These are phyloP conservation scores for Ctenicera cuprea DNA, from an alignment of 2,888 invertebrate genomes.

Conservation along the genomic window DNA sequence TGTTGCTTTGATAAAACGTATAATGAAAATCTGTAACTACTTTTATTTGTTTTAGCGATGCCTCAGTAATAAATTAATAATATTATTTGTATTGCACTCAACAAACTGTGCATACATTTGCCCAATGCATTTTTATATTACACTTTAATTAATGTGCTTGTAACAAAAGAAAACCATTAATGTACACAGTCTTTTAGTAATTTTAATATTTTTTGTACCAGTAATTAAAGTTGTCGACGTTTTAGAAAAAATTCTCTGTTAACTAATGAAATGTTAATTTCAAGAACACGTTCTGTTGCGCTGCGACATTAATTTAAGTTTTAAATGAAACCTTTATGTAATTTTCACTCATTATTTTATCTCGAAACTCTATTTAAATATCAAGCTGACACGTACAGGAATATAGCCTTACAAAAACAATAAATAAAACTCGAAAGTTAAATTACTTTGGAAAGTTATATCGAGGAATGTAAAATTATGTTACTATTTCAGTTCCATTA, in stretches of 20 bases:
- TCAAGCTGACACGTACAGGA: constrained; percentile 49
- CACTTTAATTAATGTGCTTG: too few relatives aligned
- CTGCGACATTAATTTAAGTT: constrained; percentile 63
- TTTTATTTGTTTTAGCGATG: too few relatives aligned
- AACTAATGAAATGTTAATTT: constrained; percentile 60
- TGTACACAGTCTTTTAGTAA: background rate
- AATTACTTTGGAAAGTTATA: constrained; percentile 52
- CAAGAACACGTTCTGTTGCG: constrained; percentile 57
- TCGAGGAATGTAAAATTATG: constrained; percentile 46
- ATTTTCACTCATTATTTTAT: constrained; percentile 60
- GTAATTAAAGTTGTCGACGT: constrained; percentile 41
- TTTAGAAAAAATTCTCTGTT: constrained; percentile 44
- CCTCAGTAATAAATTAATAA: too few relatives aligned
- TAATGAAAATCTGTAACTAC: too few relatives aligned
- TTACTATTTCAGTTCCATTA: constrained; percentile 36
- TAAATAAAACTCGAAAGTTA: constrained; percentile 54
- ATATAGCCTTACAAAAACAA: constrained; percentile 48
- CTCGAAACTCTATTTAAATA: constrained; percentile 52
- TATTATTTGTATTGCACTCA: too few relatives aligned
- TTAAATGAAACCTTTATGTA: constrained; percentile 62
- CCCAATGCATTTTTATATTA: too few relatives aligned
- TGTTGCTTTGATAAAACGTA: background rate
- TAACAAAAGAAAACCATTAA: background rate
- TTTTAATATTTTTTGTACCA: constrained; percentile 36
- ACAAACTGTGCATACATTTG: too few relatives aligned